These are phyloP conservation scores for Neodon shergylaensis DNA, from an alignment of 2,113 vertebrate genomes.

Conservation along the genomic window DNA sequence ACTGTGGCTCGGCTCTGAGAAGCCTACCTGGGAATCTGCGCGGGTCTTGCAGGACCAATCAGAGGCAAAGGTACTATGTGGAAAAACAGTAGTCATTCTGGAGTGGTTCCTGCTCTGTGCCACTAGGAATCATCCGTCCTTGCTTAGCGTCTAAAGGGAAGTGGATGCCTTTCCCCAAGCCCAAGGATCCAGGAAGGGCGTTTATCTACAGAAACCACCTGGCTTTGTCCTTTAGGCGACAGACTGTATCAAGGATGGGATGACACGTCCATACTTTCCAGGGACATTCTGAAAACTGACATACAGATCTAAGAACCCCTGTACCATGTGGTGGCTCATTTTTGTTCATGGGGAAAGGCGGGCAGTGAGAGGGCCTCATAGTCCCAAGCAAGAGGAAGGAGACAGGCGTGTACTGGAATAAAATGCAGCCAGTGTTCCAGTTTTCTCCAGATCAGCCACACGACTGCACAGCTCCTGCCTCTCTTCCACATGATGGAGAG, in stretches of 20 bases:
- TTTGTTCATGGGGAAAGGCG: not conserved
- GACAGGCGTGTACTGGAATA: no score
- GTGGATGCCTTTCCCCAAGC: not conserved
- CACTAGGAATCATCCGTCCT: slow-evolving; percentile 57
- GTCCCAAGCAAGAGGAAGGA: not conserved
- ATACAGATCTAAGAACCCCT: not conserved
- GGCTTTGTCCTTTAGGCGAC: slow-evolving; percentile 75
- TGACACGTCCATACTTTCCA: not conserved
- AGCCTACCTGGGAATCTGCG: not conserved
- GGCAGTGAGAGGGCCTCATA: no score
- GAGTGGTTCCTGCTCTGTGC: slow-evolving; percentile 61
- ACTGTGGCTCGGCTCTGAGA: not conserved
- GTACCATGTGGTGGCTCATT: not conserved
- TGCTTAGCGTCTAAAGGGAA: not conserved
- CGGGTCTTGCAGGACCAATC: slow-evolving; percentile 19
- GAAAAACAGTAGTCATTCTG: slow-evolving; percentile 57
- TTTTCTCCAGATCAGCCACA: not conserved
- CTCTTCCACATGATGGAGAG: not conserved
- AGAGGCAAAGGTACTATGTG: not conserved
- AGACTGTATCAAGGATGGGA: slow-evolving; percentile 73
- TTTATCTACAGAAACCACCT: slow-evolving; percentile 77
- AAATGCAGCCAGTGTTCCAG: not conserved
- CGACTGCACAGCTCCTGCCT: not conserved
- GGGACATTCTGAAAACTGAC: not conserved
- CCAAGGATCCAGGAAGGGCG: not conserved